phyloP scores from a whole-genome alignment of 2,113 vertebrate genomes.

The Neolamprologus variostigma region DNA sequence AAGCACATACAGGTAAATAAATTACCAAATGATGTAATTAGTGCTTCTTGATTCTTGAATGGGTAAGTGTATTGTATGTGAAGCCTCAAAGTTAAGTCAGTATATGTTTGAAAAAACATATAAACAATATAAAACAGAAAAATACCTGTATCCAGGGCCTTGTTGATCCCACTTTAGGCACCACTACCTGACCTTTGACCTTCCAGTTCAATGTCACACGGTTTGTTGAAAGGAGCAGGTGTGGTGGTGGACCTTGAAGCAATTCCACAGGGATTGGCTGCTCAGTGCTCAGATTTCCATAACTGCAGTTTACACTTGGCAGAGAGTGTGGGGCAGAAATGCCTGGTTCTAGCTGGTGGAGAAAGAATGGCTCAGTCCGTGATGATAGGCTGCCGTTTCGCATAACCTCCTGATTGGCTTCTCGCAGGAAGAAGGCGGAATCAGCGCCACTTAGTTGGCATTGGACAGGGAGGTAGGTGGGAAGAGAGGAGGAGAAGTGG shows the following conservation, averaged over 20 bases:
- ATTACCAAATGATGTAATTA: not conserved
- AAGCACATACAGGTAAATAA: not conserved
- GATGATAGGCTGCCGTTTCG: constrained; percentile 87
- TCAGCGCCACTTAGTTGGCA: constrained; percentile 75
- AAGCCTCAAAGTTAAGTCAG: not conserved
- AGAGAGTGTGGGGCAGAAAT: constrained; percentile 58
- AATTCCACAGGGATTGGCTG: constrained; percentile 75
- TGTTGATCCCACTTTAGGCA: constrained; percentile 76
- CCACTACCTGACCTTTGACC: constrained; percentile 77
- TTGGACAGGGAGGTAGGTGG: constrained; percentile 80
- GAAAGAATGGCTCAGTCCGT: constrained; percentile 81
- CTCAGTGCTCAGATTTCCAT: constrained; percentile 81
- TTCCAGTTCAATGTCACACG: constrained; percentile 76
- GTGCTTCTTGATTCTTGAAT: not conserved
- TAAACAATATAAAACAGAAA: not conserved
- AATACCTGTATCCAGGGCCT: constrained; percentile 79
- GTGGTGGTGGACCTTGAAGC: constrained; percentile 68
- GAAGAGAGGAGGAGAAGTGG: constrained; percentile 81
- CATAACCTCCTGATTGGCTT: constrained; percentile 88
- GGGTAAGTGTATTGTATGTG: not conserved
- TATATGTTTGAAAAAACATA: not conserved
- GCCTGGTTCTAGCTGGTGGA: constrained; percentile 73
- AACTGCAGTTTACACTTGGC: constrained; percentile 83
- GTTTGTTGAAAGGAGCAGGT: constrained; percentile 57
- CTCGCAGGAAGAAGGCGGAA: constrained; percentile 85